These are phyloP conservation scores for Ictidomys tridecemlineatus DNA, from an alignment of 2,113 vertebrate genomes.

Conservation along the genomic window DNA sequence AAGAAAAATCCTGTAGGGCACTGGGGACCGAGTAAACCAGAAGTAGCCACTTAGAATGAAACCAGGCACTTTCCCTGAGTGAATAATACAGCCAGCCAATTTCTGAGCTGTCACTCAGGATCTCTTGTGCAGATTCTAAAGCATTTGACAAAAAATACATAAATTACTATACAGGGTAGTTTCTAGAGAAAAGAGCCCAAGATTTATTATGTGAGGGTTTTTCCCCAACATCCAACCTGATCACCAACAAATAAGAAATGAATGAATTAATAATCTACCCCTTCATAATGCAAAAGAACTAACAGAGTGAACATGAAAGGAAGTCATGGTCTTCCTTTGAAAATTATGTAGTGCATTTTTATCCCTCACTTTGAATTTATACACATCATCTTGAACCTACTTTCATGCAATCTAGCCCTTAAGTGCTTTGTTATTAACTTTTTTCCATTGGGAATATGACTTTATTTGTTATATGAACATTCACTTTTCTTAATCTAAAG, in stretches of 20 bases:
- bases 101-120: constrained; percentile 81
- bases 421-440: neutral
- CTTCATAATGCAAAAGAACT: neutral
- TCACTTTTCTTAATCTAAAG: neutral
- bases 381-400: constrained; percentile 1
- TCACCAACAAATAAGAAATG: constrained; percentile 18
- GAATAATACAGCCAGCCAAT: constrained; percentile 79
- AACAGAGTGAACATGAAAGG: neutral
- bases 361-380: neutral
- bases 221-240: neutral
- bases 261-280: neutral
- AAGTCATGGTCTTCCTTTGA: neutral
- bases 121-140: constrained; percentile 85
- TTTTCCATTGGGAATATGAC: constrained; percentile 22
- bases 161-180: neutral
- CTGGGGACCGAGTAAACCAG: constrained; percentile 76
- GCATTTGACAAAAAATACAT: constrained; percentile 85
- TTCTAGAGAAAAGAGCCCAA: neutral
- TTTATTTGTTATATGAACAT: neutral
- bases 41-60: constrained; percentile 82
- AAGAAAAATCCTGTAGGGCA: constrained; percentile 70
- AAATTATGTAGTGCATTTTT: neutral
- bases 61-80: constrained; percentile 78
- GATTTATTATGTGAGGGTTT: neutral
- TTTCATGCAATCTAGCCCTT: neutral